Conservation (phyloP, 2,113 vertebrate species). For the Pachycephala philippinensis region DNA sequence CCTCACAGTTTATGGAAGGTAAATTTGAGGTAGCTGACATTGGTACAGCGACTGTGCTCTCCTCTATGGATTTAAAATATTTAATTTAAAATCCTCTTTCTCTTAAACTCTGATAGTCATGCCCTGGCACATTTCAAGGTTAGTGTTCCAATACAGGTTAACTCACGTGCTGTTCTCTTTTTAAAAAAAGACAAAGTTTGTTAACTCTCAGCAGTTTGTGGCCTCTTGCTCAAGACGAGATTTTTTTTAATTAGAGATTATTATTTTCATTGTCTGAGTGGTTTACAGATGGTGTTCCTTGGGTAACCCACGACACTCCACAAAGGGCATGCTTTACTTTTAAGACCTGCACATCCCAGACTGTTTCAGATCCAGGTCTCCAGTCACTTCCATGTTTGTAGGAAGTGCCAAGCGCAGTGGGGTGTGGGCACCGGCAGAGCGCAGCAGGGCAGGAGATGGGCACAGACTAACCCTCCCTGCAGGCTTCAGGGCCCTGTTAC, state of each 20-base stretch:
- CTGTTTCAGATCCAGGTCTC: neutral
- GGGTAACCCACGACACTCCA: neutral
- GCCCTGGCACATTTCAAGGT: neutral
- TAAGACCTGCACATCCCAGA: neutral
- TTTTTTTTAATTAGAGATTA: neutral
- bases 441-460: neutral
- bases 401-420: rapidly evolving
- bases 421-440: rapidly evolving
- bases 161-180: neutral
- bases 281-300: neutral
- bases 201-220: neutral
- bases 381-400: neutral
- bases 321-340: neutral
- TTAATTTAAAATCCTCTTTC: neutral
- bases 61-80: neutral
- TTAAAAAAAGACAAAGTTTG: neutral
- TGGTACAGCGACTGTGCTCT: neutral
- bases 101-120: neutral
- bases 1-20: neutral
- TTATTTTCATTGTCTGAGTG: neutral
- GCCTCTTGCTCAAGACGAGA: neutral
- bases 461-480: neutral
- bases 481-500: neutral
- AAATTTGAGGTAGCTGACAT: neutral
- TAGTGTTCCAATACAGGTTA: neutral